These are phyloP conservation scores for Eupsilia transversa DNA, from an alignment of 2,888 invertebrate genomes.

Conservation along the genomic window DNA sequence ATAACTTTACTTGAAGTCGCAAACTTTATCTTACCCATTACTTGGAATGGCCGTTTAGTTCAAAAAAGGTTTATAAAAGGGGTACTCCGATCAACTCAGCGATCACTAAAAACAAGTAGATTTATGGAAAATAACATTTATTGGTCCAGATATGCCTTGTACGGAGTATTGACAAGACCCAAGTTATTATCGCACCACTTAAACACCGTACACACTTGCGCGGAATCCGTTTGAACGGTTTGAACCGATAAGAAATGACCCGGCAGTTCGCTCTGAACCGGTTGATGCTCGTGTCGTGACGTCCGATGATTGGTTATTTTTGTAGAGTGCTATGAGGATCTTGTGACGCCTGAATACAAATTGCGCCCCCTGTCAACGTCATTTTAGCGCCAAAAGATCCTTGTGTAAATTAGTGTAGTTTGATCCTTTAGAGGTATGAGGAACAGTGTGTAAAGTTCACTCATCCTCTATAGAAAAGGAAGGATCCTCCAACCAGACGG, in stretches of 20 bases:
- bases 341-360: not conserved
- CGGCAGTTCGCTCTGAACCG: not conserved
- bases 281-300: slow-evolving; percentile 11
- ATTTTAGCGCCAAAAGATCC: too few species aligned
- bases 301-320: not conserved
- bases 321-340: not conserved
- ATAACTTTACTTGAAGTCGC: slow-evolving; percentile 12
- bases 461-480: too few species aligned
- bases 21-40: slow-evolving; percentile 33
- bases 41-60: slow-evolving; percentile 24
- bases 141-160: slow-evolving; percentile 68
- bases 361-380: too few species aligned
- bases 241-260: slow-evolving; percentile 15
- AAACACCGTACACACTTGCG: slow-evolving; percentile 22
- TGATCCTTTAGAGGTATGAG: too few species aligned
- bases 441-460: too few species aligned
- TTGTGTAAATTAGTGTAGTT: too few species aligned
- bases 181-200: slow-evolving; percentile 52
- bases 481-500: too few species aligned
- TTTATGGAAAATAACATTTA: slow-evolving; percentile 72
- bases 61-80: slow-evolving; percentile 31
- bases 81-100: slow-evolving; percentile 25
- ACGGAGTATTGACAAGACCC: slow-evolving; percentile 59
- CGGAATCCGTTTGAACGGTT: slow-evolving; percentile 13
- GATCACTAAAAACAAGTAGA: slow-evolving; percentile 59